These are phyloP conservation scores for Cynoglossus semilaevis DNA, from an alignment of 2,113 vertebrate species.

Conservation along the genomic window DNA sequence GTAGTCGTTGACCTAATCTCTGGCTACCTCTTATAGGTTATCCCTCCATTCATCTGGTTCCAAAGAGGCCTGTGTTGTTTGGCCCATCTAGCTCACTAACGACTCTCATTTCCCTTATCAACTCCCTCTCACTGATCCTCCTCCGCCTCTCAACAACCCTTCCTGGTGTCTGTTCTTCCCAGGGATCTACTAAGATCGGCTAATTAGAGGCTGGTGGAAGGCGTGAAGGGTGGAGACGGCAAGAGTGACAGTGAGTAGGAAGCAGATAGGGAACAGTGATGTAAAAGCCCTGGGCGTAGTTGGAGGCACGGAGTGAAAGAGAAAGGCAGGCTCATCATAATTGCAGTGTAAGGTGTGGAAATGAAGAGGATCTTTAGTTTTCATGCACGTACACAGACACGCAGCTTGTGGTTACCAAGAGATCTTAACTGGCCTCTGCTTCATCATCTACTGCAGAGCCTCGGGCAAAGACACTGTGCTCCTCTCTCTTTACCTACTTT, in stretches of 20 bases:
- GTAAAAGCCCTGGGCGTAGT: constrained; percentile 65
- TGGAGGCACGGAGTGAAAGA: constrained; percentile 54
- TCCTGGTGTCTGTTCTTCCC: constrained; percentile 44
- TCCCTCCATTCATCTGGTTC: constrained; percentile 22
- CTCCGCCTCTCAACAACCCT: constrained; percentile 24
- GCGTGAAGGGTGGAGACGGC: constrained; percentile 63
- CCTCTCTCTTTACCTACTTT: constrained; percentile 14
- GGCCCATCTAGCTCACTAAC: constrained; percentile 32
- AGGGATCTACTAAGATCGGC: constrained; percentile 64
- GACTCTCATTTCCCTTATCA: constrained; percentile 44
- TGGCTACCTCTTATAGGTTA: constrained; percentile 11
- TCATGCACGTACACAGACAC: constrained; percentile 30
- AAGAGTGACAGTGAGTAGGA: constrained; percentile 56
- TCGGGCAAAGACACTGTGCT: constrained; percentile 50
- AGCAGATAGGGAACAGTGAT: constrained; percentile 51
- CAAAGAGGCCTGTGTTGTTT: constrained; percentile 13
- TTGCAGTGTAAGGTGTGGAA: constrained; percentile 63
- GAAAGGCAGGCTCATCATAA: constrained; percentile 66
- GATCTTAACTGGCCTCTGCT: constrained; percentile 53
- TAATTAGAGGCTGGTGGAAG: constrained; percentile 68
- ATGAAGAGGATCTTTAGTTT: constrained; percentile 63
- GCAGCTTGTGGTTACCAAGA: constrained; percentile 50
- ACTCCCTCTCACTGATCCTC: constrained; percentile 24
- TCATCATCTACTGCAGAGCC: constrained; percentile 59
- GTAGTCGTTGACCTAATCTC: constrained; percentile 21